These are phyloP conservation scores for Ispidina picta DNA, from an alignment of 2,797 vertebrate species.

Conservation along the genomic window DNA sequence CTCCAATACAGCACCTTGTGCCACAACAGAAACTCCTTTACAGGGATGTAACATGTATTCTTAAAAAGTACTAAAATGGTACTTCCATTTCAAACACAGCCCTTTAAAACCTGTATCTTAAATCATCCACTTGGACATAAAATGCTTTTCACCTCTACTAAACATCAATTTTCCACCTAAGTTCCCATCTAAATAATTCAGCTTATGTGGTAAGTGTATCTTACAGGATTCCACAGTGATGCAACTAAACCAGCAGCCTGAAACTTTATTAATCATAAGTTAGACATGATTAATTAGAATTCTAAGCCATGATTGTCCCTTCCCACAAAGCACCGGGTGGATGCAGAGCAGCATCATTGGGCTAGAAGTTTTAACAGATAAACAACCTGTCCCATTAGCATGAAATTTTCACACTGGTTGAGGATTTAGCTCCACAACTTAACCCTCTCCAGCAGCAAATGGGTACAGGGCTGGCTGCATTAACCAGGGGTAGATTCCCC, in stretches of 20 bases:
- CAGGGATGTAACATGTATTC: background rate
- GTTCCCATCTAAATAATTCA: background rate
- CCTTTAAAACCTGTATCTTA: background rate
- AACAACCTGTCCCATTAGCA: background rate
- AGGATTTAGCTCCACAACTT: background rate
- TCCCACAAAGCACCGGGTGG: background rate
- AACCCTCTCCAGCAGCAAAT: background rate
- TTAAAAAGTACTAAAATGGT: background rate
- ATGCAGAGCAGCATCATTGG: background rate
- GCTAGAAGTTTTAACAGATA: background rate
- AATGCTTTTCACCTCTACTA: background rate
- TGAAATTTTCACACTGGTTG: background rate
- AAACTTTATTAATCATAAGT: background rate
- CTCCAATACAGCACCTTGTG: background rate
- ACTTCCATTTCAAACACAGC: background rate
- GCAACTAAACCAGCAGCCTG: background rate
- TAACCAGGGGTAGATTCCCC: background rate
- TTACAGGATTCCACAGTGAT: rapidly evolving
- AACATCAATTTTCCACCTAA: background rate
- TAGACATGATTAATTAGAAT: background rate
- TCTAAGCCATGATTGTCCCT: background rate
- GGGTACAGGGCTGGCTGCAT: background rate
- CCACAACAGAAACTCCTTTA: rapidly evolving
- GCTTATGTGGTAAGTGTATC: background rate
- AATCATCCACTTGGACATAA: background rate